Base-by-base conservation (phyloP, 2,888 invertebrate species). In the Drosophila helvetica region DNA sequence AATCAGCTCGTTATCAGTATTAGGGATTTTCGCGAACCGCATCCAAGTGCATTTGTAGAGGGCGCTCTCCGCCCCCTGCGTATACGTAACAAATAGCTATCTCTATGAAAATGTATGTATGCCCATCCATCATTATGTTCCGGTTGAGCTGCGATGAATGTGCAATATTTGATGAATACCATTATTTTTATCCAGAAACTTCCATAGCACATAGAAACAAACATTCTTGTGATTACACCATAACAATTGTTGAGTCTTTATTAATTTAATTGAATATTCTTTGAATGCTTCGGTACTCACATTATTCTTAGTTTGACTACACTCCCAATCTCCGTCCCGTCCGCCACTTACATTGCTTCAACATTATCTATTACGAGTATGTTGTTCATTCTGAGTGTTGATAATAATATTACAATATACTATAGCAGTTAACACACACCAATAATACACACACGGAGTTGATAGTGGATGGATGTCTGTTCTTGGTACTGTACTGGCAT, bases 171-270 rank as follows among this genome's bases (percentile, higher is more conserved):
- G n/a, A 2, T 22, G 55, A 33, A 43, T 45, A 63, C 50, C 38
- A 57, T 33, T 38, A 19, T 22, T 5, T 27, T 33, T 18, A n/a
- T 70, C 69, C 19, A 56, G 69, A 68, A 68, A 5, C 15, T 68
- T 69, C 69, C 19, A 19, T 6, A 19, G 25, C 54, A 45, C 8
- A 30, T 25, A 57, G 57, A 55, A 58, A 9, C 46, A 56, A 56
- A 19, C 27, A 22, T 30, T n/a, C 19, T 54, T 61, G 46, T 58
- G 68, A 72, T 78, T 73, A 83, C 80, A 80, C 75, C 75, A 77
- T 78, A 84, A 84, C 86, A 86, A 59, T 78, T 83, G 67, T 81
- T 81, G 74, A 84, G 86, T 86, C 86, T 85, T 85, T 85, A 85
- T 86, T 82, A 84, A 65, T 74, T 78, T 81, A 86, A 84, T 86